Conservation (phyloP, 2,888 invertebrate species). For the Gymnocheta viridis region DNA sequence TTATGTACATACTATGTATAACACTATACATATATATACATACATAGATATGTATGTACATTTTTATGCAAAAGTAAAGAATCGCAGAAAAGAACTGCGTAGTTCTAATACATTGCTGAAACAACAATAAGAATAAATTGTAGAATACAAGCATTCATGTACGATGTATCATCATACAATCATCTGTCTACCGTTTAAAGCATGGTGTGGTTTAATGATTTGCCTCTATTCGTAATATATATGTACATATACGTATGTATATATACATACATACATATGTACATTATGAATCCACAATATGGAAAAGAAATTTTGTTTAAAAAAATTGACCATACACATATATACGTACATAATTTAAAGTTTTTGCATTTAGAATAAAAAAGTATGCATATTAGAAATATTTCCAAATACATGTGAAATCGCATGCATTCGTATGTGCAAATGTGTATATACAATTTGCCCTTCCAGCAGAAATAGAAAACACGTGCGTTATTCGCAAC, state of each 20-base stretch:
- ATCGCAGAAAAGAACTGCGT: slow-evolving; percentile 42
- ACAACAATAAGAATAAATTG: slow-evolving; percentile 11
- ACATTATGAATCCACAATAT: not conserved
- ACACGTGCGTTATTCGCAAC: slow-evolving; percentile 41
- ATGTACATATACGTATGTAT: not conserved
- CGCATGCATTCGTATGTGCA: not conserved
- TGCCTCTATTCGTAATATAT: not conserved
- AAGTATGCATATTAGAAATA: too few species aligned
- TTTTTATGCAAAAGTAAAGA: not conserved
- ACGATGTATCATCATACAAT: slow-evolving; percentile 41
- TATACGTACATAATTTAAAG: not conserved
- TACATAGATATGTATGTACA: not conserved
- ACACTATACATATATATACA: not conserved
- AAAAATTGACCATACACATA: not conserved
- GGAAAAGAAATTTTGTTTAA: not conserved
- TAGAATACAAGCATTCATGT: slow-evolving; percentile 16
- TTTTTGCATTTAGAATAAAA: not conserved
- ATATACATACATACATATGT: not conserved
- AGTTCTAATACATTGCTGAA: slow-evolving; percentile 36
- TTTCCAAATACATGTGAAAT: not conserved
- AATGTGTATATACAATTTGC: not conserved
- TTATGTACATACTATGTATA: not conserved
- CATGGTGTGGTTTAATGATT: slow-evolving; percentile 19
- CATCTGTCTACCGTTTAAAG: slow-evolving; percentile 24
- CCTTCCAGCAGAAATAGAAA: slow-evolving; percentile 18